Evolutionary conservation across 2,797 vertebrate genomes (phyloP).

Genomic region (Nasua narica): DNA sequence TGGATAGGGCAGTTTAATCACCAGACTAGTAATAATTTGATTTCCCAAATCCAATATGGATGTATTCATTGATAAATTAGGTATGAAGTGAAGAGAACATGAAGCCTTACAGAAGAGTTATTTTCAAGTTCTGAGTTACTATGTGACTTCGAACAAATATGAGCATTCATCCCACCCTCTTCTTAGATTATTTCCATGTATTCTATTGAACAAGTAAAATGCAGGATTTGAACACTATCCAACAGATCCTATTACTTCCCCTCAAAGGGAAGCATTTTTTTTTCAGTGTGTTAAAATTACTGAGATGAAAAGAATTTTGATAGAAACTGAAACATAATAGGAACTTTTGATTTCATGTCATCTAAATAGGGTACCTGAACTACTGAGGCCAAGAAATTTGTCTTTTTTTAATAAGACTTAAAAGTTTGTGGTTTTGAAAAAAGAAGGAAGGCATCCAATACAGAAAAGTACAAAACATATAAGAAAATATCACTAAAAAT

Average conservation of each 20-base stretch:
- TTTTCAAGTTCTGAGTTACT: constrained; percentile 38
- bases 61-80: constrained; percentile 58
- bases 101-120: constrained; percentile 35
- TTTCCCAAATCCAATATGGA: constrained; percentile 58
- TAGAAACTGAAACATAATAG: background rate
- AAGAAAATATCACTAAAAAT: background rate
- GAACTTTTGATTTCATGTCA: background rate
- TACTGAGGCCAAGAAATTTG: background rate
- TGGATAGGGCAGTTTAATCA: constrained; percentile 61
- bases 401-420: background rate
- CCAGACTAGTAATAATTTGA: constrained; percentile 74
- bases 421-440: background rate
- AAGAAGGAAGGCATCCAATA: background rate
- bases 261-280: background rate
- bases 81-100: constrained; percentile 50
- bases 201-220: background rate
- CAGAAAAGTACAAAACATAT: background rate
- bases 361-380: background rate
- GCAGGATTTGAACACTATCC: background rate
- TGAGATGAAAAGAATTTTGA: background rate
- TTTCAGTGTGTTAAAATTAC: constrained; percentile 6
- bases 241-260: background rate
- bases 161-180: background rate
- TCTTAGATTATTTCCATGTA: background rate
- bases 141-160: background rate